Evolutionary conservation across 2,797 vertebrate genomes (phyloP).

Genomic region (Hafferia zeledoni): DNA sequence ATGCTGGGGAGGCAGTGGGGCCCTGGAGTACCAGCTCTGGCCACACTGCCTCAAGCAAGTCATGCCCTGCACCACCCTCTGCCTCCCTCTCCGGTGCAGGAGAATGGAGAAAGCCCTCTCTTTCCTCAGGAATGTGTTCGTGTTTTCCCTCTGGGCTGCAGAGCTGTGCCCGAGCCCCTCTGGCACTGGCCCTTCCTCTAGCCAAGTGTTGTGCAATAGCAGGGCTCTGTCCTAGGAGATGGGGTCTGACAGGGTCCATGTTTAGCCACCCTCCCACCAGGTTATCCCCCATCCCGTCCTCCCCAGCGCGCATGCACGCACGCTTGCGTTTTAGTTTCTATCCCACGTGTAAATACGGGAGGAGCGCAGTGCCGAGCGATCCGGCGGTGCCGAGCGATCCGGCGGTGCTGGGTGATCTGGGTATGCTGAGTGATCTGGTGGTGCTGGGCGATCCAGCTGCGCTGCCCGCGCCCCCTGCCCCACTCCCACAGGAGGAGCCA

Average conservation of each 20-base stretch:
- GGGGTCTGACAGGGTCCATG: conserved; percentile 43
- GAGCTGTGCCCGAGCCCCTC: neutral
- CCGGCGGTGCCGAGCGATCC: neutral
- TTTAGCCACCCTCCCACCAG: neutral
- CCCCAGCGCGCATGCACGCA: neutral
- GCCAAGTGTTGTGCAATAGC: conserved; percentile 60
- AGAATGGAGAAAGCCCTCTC: conserved; percentile 28
- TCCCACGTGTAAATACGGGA: neutral
- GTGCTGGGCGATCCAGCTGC: neutral
- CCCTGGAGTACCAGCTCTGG: neutral
- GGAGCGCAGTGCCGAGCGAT: neutral
- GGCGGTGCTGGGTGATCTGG: too few relatives aligned
- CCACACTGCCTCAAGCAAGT: accelerated
- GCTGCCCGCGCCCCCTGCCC: neutral
- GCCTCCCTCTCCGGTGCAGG: neutral
- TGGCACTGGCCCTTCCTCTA: conserved; percentile 6
- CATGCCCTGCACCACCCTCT: neutral
- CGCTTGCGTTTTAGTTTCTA: neutral
- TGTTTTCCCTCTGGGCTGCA: conserved; percentile 19
- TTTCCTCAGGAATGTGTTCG: conserved; percentile 64
- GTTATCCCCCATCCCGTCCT: neutral
- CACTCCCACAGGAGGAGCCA: neutral
- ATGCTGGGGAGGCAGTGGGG: neutral
- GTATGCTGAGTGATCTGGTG: too few relatives aligned
- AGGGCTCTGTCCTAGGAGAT: conserved; percentile 13